A percentile compares a stretch with the other conserved stretches of the same genome.
Evolutionary conservation across 92 coral and sea anemone genomes (phyloP).

Genomic region (Phenganax marumi): DNA sequence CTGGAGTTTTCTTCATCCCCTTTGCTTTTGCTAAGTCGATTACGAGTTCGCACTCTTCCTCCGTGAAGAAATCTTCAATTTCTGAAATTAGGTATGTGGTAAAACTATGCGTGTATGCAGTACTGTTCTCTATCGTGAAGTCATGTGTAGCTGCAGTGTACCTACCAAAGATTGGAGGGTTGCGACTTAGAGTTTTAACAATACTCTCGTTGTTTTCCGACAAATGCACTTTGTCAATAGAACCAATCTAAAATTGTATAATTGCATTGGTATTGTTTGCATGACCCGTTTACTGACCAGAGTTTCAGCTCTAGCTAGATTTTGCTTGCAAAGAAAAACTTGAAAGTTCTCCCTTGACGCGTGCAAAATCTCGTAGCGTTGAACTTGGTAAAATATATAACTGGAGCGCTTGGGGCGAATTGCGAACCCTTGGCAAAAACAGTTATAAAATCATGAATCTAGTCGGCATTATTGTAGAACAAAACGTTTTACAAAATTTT

Average conservation of each 20-base stretch:
- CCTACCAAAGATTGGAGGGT: conserved; percentile 36
- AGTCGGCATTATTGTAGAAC: too few species aligned
- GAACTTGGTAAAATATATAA: too few species aligned
- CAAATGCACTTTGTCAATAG: background rate
- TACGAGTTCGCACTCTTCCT: conserved; percentile 85
- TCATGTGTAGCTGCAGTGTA: background rate
- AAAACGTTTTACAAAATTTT: too few species aligned
- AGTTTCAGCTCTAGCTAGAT: too few species aligned
- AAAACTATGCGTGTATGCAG: background rate
- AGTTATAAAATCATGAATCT: too few species aligned
- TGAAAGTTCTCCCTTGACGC: too few species aligned
- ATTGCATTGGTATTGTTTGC: too few species aligned
- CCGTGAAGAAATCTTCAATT: conserved; percentile 87
- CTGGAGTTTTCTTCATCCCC: conserved; percentile 72
- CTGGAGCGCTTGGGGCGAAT: too few species aligned
- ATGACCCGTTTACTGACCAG: too few species aligned
- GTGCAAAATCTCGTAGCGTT: too few species aligned
- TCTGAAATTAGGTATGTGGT: conserved; percentile 45
- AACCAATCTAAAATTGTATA: conserved; percentile 12
- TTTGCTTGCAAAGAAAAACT: too few species aligned
- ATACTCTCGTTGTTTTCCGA: conserved; percentile 14
- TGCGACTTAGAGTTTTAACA: conserved; percentile 22
- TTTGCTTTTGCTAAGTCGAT: conserved; percentile 80
- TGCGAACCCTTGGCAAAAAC: too few species aligned
- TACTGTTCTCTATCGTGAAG: background rate